Evolutionary conservation across 2,888 invertebrate genomes (phyloP).

Genomic region (Halictus ligatus): DNA sequence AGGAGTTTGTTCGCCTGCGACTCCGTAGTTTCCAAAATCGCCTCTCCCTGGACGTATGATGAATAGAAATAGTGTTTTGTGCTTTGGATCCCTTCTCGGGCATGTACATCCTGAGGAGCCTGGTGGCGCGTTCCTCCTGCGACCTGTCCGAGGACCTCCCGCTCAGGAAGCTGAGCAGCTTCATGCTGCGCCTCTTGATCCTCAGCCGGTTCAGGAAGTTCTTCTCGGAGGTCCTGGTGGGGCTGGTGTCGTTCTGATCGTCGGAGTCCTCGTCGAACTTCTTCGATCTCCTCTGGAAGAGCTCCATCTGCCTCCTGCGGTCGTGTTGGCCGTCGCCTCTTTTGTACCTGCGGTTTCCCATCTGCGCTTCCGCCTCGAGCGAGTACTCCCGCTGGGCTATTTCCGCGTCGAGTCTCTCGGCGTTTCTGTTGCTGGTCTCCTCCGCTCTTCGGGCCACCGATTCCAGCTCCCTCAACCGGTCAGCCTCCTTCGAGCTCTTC

Average conservation of each 20-base stretch:
- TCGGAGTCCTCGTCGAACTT: conserved; percentile 71
- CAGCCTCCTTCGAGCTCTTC: conserved; percentile 54
- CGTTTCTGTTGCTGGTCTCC: conserved; percentile 68
- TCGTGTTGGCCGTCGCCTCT: conserved; percentile 72
- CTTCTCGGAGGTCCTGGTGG: conserved; percentile 72
- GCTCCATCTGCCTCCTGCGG: conserved; percentile 70
- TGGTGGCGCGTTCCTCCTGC: conserved; percentile 80
- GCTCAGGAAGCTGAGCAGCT: conserved; percentile 80
- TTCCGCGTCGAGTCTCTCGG: conserved; percentile 41
- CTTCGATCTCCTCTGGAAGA: conserved; percentile 77
- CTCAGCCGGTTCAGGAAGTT: conserved; percentile 77
- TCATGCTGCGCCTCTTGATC: conserved; percentile 78
- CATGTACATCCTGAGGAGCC: conserved; percentile 78
- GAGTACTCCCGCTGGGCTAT: conserved; percentile 44
- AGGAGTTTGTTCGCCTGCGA: conserved; percentile 79
- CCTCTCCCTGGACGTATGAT: conserved; percentile 81
- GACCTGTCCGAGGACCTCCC: conserved; percentile 77
- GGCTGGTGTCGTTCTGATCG: conserved; percentile 63
- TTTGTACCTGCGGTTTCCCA: conserved; percentile 41
- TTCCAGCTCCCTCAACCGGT: conserved; percentile 69
- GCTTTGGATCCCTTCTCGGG: conserved; percentile 76
- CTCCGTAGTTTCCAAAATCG: conserved; percentile 82
- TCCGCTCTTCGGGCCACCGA: conserved; percentile 71
- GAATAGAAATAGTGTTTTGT: conserved; percentile 81
- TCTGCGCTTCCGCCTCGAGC: conserved; percentile 31